Conservation (phyloP, 2,797 vertebrate genomes). For the Lepilemur septentrionalis region DNA sequence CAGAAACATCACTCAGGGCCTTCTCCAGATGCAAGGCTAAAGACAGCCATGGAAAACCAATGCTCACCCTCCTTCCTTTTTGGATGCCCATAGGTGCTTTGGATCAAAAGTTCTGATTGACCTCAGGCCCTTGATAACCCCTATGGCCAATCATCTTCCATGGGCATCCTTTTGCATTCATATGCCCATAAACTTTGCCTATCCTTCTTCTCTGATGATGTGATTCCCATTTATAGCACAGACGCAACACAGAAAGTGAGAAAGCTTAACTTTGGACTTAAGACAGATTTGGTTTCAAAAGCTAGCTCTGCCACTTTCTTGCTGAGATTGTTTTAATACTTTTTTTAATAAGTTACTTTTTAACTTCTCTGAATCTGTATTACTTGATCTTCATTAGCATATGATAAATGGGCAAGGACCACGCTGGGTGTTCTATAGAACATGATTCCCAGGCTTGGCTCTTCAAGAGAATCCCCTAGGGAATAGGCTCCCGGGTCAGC, state of each 20-base stretch:
- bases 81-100: neutral
- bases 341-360: neutral
- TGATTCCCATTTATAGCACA: neutral
- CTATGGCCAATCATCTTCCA: neutral
- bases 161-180: neutral
- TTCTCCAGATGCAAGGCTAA: neutral
- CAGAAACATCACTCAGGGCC: neutral
- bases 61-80: neutral
- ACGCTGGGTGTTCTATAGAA: neutral
- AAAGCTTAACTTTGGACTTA: neutral
- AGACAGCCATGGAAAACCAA: neutral
- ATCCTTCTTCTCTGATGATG: neutral
- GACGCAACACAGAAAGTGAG: neutral
- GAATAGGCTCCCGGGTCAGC: neutral
- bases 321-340: neutral
- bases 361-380: neutral
- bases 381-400: neutral
- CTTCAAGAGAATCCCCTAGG: neutral
- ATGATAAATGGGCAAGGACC: neutral
- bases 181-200: neutral
- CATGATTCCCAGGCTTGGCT: neutral
- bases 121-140: neutral
- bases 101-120: neutral
- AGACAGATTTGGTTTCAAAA: neutral
- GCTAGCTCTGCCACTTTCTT: neutral